A percentile compares a stretch with the other conserved stretches of the same genome.
Evolutionary conservation across 2,797 vertebrate genomes (phyloP).

Genomic region (Podarcis siculus): DNA sequence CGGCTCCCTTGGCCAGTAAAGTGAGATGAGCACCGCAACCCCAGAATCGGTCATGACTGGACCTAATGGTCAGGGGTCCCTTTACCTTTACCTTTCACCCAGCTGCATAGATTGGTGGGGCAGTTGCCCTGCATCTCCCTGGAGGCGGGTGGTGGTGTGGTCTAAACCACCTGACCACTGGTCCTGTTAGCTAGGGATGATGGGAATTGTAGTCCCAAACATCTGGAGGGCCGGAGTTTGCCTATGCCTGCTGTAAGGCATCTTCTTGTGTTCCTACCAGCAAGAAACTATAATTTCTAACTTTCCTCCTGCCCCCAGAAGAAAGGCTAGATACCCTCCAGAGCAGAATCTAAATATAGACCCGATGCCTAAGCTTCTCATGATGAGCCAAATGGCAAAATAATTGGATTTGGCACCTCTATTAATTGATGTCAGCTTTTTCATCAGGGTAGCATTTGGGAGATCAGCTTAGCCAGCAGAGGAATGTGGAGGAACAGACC

Average conservation of each 20-base stretch:
- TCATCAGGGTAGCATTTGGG: neutral
- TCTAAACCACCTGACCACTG: too few relatives aligned
- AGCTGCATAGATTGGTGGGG: too few relatives aligned
- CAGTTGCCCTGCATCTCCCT: too few relatives aligned
- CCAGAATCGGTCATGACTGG: too few relatives aligned
- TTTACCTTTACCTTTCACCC: too few relatives aligned
- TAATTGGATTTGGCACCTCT: slow-evolving; percentile 29
- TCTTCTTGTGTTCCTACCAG: neutral
- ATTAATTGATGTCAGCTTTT: slow-evolving; percentile 13
- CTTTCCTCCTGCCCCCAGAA: neutral
- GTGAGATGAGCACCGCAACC: too few relatives aligned
- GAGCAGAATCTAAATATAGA: slow-evolving; percentile 19
- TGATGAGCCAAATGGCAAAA: neutral
- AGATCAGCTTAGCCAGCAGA: neutral
- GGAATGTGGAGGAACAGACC: neutral
- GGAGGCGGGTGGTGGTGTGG: too few relatives aligned
- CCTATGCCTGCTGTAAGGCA: too few relatives aligned
- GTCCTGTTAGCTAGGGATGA: too few relatives aligned
- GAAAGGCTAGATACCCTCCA: neutral
- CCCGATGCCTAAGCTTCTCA: neutral
- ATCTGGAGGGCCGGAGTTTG: too few relatives aligned
- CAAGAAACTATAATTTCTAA: neutral
- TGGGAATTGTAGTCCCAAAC: too few relatives aligned
- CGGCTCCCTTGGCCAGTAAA: rapidly evolving
- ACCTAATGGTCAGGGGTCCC: too few relatives aligned